Percentiles rank a stretch among this genome's conserved stretches.
Evolutionary conservation across 2,113 vertebrate genomes (phyloP).

Genomic region (Gadus chalcogrammus): DNA sequence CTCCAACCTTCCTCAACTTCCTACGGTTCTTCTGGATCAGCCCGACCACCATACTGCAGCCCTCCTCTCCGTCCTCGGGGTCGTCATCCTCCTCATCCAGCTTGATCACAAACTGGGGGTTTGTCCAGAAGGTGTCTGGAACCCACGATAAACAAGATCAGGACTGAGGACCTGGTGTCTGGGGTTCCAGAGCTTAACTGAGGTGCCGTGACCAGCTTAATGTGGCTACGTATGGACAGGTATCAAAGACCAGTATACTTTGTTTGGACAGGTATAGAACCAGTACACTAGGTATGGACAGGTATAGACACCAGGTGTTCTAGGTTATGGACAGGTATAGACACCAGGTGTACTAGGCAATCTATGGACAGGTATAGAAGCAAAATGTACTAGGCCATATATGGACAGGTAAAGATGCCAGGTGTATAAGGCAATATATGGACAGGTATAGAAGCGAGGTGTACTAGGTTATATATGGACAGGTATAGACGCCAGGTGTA

Average conservation of each 20-base stretch:
- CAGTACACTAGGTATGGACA: too few relatives aligned
- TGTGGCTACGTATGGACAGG: neutral
- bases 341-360: too few relatives aligned
- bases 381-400: too few relatives aligned
- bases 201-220: neutral
- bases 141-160: neutral
- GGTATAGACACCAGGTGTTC: too few relatives aligned
- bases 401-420: too few relatives aligned
- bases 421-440: too few relatives aligned
- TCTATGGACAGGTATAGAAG: constrained; percentile 22
- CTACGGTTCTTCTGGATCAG: constrained; percentile 92
- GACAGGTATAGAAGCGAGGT: too few relatives aligned
- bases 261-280: neutral
- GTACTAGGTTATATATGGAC: too few relatives aligned
- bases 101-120: constrained; percentile 85
- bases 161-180: neutral
- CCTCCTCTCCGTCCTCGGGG: constrained; percentile 74
- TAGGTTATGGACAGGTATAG: too few relatives aligned
- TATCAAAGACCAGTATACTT: neutral
- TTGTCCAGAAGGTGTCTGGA: constrained; percentile 87
- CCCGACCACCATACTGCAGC: constrained; percentile 85
- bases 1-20: constrained; percentile 79
- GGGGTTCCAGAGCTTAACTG: neutral
- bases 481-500: too few relatives aligned
- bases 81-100: constrained; percentile 88